Percentiles rank a stretch among this genome's conserved stretches.
These are phyloP conservation scores for Galerucella calmariensis DNA, from an alignment of 2,888 invertebrate genomes.

Conservation along the genomic window DNA sequence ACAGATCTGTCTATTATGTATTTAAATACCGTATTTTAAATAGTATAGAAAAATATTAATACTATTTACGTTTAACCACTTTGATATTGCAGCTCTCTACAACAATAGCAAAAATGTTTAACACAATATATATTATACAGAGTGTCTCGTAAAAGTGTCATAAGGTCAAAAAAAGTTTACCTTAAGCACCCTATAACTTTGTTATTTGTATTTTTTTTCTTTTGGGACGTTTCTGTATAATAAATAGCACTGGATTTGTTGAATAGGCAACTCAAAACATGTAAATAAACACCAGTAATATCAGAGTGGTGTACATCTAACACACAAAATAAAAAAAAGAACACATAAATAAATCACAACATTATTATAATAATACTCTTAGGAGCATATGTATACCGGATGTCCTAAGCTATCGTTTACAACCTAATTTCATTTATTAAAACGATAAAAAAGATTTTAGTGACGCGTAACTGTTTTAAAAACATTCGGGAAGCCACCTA, in stretches of 20 bases:
- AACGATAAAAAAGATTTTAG: neutral
- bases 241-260: neutral
- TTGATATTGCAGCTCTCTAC: conserved; percentile 5
- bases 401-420: neutral
- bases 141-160: neutral
- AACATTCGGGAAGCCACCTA: no score
- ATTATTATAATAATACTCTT: neutral
- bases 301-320: conserved; percentile 2
- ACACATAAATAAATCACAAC: conserved; percentile 3
- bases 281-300: neutral
- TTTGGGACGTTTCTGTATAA: neutral
- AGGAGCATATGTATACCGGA: neutral
- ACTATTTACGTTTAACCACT: conserved; percentile 7
- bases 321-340: conserved; percentile 3
- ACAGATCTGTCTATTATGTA: neutral
- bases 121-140: neutral
- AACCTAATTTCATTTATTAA: neutral
- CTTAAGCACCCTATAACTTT: no score
- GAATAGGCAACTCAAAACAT: neutral
- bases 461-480: no score
- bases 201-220: no score
- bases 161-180: neutral
- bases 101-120: neutral
- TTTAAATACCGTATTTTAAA: neutral
- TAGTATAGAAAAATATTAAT: conserved; percentile 20